Base-by-base conservation (phyloP, 2,888 invertebrate species). In the Leucozona laternaria region DNA sequence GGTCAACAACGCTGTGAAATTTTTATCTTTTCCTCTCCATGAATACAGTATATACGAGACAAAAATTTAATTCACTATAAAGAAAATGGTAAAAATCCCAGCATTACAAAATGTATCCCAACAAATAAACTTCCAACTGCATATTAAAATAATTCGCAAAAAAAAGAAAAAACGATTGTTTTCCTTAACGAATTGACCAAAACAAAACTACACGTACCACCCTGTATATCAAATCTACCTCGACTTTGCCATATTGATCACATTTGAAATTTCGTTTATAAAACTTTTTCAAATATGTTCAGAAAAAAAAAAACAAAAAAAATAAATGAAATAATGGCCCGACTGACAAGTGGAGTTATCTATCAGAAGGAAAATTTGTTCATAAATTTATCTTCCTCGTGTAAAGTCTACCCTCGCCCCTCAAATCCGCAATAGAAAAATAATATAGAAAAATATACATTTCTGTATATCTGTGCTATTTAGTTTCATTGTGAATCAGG, bases 271-370 rank as follows among this genome's bases (percentile, higher is more conserved):
- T 75, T 79, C 73, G 62, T 79, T 79, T 73, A 83, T 48, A 48
- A 83, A 83, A 83, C 57, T 79, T 75, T 50, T 28, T 11, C 1
- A 28, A 43, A 45, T 31, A 37, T n/a, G n/a, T n/a, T n/a, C n/a
- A n/a, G n/a, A n/a, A n/a, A 72, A 34, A 28, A 22, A 50, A 28
- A 40, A 13, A 55, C 40, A 7, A 8, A 31, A 11, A 64, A 40
- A 66, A 13, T 17, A 78, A 48, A 66, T 72, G 25, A 66, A 68
- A 64, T 76, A 64, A 62, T 70, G 71, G 25, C 53, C 28, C 43
- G 43, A 66, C 73, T 80, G 81, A 85, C 85, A 85, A 85, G 71
- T 66, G 28, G 48, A 64, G 64, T n/a, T n/a, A n/a, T n/a, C n/a
- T 70, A 45, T 45, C 11, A 45, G 45, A 55, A 50, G 34, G 17